Conservation (phyloP, 2,888 invertebrate species). For the Allacma fusca region DNA sequence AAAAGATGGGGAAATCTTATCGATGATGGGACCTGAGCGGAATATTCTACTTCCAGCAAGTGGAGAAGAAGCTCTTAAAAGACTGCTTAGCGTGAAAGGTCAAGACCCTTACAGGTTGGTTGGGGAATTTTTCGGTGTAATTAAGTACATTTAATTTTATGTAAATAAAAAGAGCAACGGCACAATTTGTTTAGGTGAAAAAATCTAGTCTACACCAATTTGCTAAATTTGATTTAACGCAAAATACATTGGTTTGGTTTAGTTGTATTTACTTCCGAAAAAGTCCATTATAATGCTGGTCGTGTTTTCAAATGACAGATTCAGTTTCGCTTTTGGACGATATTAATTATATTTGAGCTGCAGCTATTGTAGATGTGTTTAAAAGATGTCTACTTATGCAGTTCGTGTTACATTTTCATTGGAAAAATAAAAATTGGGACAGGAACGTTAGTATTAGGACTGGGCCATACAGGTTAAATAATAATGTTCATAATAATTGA, state of each 20-base stretch:
- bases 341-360: constrained; percentile 9
- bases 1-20: constrained; percentile 48
- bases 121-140: background rate
- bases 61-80: constrained; percentile 94
- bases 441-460: no score
- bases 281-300: constrained; percentile 41
- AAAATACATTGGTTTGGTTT: no score
- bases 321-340: constrained; percentile 42
- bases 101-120: constrained; percentile 90
- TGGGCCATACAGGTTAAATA: no score
- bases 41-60: constrained; percentile 86
- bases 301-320: background rate
- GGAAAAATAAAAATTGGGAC: no score
- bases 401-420: background rate
- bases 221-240: no score
- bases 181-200: background rate
- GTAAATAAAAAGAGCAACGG: constrained; percentile 1
- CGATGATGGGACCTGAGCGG: constrained; percentile 68
- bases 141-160: background rate
- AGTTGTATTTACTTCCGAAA: no score
- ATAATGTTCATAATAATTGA: no score
- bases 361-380: background rate
- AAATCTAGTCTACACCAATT: no score
- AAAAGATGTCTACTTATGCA: background rate
- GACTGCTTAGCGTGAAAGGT: constrained; percentile 89